Evolutionary conservation across 2,888 invertebrate genomes (phyloP).

Genomic region (Andrena bicolor): DNA sequence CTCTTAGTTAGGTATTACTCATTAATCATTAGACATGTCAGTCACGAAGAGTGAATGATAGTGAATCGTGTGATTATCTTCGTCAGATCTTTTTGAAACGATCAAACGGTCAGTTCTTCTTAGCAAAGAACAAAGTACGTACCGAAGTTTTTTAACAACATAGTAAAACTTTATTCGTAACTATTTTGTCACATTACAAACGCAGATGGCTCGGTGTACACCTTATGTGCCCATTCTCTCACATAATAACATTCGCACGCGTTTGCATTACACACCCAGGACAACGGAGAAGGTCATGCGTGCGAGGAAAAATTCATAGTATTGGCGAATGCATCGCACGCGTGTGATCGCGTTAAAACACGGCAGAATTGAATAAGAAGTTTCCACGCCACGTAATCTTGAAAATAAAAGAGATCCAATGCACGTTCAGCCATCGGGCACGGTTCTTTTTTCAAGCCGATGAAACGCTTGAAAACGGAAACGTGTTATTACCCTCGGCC

Average conservation of each 20-base stretch:
- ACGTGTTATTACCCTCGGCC: slow-evolving; percentile 39
- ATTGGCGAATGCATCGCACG: slow-evolving; percentile 27
- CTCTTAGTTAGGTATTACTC: too few species aligned
- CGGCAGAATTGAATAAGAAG: background rate
- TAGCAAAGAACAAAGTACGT: too few species aligned
- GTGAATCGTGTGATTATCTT: too few species aligned
- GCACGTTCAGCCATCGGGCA: background rate
- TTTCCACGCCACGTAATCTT: background rate
- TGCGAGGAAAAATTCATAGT: slow-evolving; percentile 28
- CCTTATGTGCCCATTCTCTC: background rate
- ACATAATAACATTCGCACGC: background rate
- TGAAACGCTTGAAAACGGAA: slow-evolving; percentile 16
- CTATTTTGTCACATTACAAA: too few species aligned
- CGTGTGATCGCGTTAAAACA: slow-evolving; percentile 30
- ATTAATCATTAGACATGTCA: too few species aligned
- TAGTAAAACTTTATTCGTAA: too few species aligned
- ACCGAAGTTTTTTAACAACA: too few species aligned
- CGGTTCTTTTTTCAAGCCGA: background rate
- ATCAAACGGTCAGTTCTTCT: too few species aligned
- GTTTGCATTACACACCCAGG: background rate
- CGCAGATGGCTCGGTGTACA: background rate
- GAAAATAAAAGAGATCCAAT: background rate
- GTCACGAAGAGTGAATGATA: too few species aligned
- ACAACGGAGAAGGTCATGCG: slow-evolving; percentile 32
- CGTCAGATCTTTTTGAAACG: background rate